phyloP scores from a whole-genome alignment of 2,888 invertebrate species.

The Griposia aprilina region DNA sequence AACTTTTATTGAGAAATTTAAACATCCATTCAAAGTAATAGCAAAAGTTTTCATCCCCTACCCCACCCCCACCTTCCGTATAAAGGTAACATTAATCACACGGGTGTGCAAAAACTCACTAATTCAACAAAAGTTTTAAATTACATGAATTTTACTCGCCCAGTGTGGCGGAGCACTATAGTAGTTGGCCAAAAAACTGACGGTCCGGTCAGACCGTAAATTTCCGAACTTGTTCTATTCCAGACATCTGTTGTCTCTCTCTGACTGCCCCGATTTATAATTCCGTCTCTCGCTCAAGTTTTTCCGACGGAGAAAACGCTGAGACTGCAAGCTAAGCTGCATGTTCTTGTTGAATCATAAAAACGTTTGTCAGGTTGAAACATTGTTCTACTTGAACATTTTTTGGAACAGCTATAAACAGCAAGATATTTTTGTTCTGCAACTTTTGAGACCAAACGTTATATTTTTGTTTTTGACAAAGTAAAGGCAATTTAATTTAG shows the following conservation, averaged over 20 bases:
- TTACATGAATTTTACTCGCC: conserved; percentile 76
- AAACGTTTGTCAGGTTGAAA: conserved; percentile 64
- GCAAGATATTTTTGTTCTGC: conserved; percentile 39
- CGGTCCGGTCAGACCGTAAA: conserved; percentile 74
- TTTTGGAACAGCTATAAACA: conserved; percentile 61
- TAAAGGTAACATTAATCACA: conserved; percentile 77
- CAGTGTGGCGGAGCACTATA: conserved; percentile 68
- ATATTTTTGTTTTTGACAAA: conserved; percentile 47
- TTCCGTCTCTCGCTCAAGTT: conserved; percentile 65
- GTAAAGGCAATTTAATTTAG: conserved; percentile 59
- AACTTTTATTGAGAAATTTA: conserved; percentile 85
- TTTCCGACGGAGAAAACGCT: conserved; percentile 62
- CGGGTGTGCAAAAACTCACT: conserved; percentile 73
- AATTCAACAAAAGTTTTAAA: conserved; percentile 77
- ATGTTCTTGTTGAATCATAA: conserved; percentile 59
- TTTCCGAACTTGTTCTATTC: conserved; percentile 77
- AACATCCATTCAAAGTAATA: conserved; percentile 83
- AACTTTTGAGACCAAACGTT: conserved; percentile 35
- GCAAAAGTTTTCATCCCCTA: conserved; percentile 76
- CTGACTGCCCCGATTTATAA: conserved; percentile 66
- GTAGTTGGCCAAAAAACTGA: conserved; percentile 75
- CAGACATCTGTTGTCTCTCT: conserved; percentile 75
- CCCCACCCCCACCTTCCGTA: conserved; percentile 46
- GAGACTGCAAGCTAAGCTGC: conserved; percentile 60
- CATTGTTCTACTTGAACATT: conserved; percentile 54